phyloP scores from a whole-genome alignment of 2,113 vertebrate genomes.

The Melanostigma gelatinosum region DNA sequence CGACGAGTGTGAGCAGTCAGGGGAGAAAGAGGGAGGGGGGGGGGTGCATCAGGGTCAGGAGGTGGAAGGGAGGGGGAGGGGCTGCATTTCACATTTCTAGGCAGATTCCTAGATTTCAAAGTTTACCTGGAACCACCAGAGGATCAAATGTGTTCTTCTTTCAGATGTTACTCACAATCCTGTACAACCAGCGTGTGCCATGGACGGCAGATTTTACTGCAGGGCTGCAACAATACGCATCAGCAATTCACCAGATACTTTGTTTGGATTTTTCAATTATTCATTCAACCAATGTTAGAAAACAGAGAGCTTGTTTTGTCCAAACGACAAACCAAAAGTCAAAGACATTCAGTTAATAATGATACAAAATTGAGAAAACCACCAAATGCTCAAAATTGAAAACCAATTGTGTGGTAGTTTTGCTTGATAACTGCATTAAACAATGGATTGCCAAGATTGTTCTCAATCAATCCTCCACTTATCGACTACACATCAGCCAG shows the following conservation, averaged over 20 bases:
- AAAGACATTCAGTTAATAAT: background rate
- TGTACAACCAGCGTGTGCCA: background rate
- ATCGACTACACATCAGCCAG: background rate
- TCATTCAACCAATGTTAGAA: background rate
- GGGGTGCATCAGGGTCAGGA: constrained; percentile 65
- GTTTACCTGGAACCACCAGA: constrained; percentile 9
- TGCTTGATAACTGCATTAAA: background rate
- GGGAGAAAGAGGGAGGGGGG: constrained; percentile 21
- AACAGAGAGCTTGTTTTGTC: background rate
- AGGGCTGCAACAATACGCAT: background rate
- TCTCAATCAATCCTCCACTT: background rate
- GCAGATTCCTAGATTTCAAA: constrained; percentile 47
- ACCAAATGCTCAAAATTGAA: background rate
- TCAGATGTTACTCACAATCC: background rate
- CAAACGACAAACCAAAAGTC: background rate
- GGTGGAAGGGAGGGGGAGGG: constrained; percentile 49
- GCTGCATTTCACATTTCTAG: constrained; percentile 56
- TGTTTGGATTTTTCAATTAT: background rate
- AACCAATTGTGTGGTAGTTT: background rate
- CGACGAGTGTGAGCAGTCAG: constrained; percentile 52
- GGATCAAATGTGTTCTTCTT: no score
- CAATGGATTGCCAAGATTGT: background rate
- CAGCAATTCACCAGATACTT: background rate
- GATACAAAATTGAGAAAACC: background rate
- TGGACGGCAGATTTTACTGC: background rate